Percentiles rank a stretch among this genome's conserved stretches.
Evolutionary conservation across 1,140 invertebrate species (phyloP).

Genomic region (Drosophila asahinai): DNA sequence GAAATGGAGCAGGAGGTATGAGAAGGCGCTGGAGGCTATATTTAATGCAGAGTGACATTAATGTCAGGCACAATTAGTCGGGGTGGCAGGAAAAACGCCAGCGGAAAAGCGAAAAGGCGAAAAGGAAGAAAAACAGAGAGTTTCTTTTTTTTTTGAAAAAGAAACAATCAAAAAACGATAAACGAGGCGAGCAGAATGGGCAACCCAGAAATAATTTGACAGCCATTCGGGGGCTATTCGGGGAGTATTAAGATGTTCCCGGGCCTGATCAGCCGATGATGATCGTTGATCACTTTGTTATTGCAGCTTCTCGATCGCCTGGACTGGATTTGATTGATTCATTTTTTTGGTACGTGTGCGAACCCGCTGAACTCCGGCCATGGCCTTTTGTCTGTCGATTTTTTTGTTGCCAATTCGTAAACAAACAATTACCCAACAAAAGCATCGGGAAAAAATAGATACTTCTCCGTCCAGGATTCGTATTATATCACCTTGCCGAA

Average conservation of each 20-base stretch:
- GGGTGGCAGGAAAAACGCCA: constrained; percentile 46
- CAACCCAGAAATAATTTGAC: constrained; percentile 78
- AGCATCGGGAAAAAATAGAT: constrained; percentile 50
- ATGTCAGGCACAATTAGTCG: constrained; percentile 78
- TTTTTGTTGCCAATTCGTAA: constrained; percentile 74
- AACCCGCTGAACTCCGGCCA: constrained; percentile 68
- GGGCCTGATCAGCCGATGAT: constrained; percentile 45
- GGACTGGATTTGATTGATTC: constrained; percentile 62
- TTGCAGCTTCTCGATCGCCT: constrained; percentile 65
- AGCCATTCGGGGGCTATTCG: constrained; percentile 16
- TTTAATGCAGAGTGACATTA: constrained; percentile 82
- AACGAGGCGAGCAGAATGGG: constrained; percentile 54
- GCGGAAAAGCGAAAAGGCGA: constrained; percentile 49
- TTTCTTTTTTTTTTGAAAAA: too few species aligned
- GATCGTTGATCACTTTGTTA: constrained; percentile 67
- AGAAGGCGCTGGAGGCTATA: constrained; percentile 59
- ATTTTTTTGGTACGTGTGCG: constrained; percentile 75
- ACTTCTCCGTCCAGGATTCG: constrained; percentile 30
- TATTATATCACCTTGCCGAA: constrained; percentile 69
- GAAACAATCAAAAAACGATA: constrained; percentile 80
- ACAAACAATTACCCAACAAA: constrained; percentile 81
- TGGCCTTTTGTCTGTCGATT: constrained; percentile 65
- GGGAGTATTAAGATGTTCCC: constrained; percentile 30
- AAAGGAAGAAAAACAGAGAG: constrained; percentile 43
- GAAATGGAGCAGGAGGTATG: constrained; percentile 68